Evolutionary conservation across 2,888 invertebrate species (phyloP), one percentile per base, ranked within the genome.

Genomic region (Scrobipalpa costella): DNA sequence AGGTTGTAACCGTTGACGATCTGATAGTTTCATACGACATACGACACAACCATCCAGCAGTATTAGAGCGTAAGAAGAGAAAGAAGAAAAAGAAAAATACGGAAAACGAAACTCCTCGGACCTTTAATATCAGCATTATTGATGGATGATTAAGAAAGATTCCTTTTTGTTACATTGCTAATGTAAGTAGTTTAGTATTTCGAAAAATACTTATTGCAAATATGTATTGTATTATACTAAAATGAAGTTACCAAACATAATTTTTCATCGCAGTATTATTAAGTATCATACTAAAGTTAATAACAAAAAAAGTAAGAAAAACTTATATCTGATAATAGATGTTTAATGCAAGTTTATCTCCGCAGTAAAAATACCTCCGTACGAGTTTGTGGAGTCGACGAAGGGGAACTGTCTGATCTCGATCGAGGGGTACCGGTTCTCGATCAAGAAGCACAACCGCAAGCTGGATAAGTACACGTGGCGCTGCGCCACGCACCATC

Each of bases 371-470:
- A 50, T 63, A 11, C 63, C 57, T 5, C 68, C 67, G 3, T 70
- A 70, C 62, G 71, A 71, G n/a, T 73, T 67, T 57, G 66, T 72
- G 7, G 59, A 69, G 58, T 76, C 77, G 0, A 66, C 68, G 27
- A 69, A 67, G 47, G 77, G 76, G 1, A 71, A 69, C 21, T 66
- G 67, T 9, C 66, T 77, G 60, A 67, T 74, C 33, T 67, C 63
- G 17, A 64, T 72, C 1, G 68, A 69, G 6, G 71, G 70, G 0
- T 77, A 73, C 62, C 73, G 73, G 0, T 78, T 73, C 59, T 44
- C 44, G 7, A 49, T 17, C 17, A 17, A 17, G 15, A 17, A 17
- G 17, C 17, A 49, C 15, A 49, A 49, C 17, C 8, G 17, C 17
- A 49, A 49, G 15, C 5, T 17, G 17, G 49, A 49, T 8, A 59